Base-by-base conservation (phyloP, 2,797 vertebrate genomes). In the Xiphorhynchus erythropygius region DNA sequence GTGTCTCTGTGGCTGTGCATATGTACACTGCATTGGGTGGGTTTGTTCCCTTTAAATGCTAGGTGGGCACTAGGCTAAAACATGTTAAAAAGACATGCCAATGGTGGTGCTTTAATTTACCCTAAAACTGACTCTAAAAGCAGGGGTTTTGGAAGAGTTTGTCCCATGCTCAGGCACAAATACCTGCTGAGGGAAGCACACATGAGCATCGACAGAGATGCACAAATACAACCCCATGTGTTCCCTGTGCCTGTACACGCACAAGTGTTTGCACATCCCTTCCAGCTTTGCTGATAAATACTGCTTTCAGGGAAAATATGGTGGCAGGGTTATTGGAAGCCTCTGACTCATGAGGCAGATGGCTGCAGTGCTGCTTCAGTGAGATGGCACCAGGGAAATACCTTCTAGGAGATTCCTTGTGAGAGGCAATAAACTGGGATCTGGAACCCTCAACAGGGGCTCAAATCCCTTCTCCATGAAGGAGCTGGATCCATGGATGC, bases 141-240 rank as follows among this genome's bases (percentile, higher is more conserved):
- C 22, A 50, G 21, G 13, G 5, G 15, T 56, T 83, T 32, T 62
- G 44, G 67, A 60, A 68, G 27, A 9, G 10, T 42, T 81, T 64
- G 57, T 44, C 18, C 25, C 6, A 0, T 4, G 12, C 24, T 37
- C 12, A 12, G 22, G 44, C 19, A 55, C 10, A 18, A 57, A 42
- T 10, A 33, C 3, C 30, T 27, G 30, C 10, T 5, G 23, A 41
- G 49, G 47, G 60, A 44, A n/a, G 42, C 12, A 12, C 2, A 4
- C 0, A 0, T 25, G 25, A 74, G 9, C 11, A 10, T 0, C 4
- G 57, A 18, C 28, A 52, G 0, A 0, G 27, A 8, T 10, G 25
- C 28, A 64, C 28, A 56, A 13, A 50, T 3, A 5, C 25, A 69
- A 55, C 10, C 24, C 28, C 50, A 5, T 0, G 0, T 5, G 19